A percentile compares a stretch with the other conserved stretches of the same genome.
phyloP scores from a whole-genome alignment of 2,888 invertebrate genomes.

The Amblyteles armatorius region DNA sequence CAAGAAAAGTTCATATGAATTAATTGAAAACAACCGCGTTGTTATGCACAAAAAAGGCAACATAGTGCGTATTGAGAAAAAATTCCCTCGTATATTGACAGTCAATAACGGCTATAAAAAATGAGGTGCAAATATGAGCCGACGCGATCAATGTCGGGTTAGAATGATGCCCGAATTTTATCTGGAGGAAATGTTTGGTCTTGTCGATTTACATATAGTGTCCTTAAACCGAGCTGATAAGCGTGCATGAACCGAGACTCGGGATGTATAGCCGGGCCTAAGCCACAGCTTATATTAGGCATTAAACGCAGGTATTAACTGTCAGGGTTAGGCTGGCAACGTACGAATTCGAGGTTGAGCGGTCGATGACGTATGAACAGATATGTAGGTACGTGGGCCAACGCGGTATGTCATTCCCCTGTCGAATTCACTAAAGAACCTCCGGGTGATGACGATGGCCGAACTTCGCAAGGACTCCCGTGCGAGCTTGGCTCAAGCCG shows the following conservation, averaged over 20 bases:
- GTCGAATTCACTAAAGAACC: slow-evolving; percentile 13
- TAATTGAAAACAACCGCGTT: background rate
- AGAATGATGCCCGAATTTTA: background rate
- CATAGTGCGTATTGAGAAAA: too few species aligned
- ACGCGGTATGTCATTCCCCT: slow-evolving; percentile 1
- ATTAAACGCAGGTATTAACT: slow-evolving; percentile 53
- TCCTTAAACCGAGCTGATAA: slow-evolving; percentile 34
- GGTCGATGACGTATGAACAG: slow-evolving; percentile 60
- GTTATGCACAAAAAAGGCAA: background rate
- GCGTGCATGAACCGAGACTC: slow-evolving; percentile 43
- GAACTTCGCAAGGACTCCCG: slow-evolving; percentile 21
- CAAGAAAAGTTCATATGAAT: background rate
- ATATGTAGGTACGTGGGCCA: background rate
- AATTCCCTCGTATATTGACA: background rate
- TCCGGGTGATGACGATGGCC: slow-evolving; percentile 1
- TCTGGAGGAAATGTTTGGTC: background rate
- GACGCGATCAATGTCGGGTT: background rate
- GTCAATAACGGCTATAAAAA: background rate
- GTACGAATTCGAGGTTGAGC: slow-evolving; percentile 64
- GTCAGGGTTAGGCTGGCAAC: slow-evolving; percentile 68
- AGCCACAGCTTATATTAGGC: slow-evolving; percentile 37
- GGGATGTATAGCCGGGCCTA: background rate
- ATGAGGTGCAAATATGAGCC: background rate
- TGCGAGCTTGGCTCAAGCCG: background rate
- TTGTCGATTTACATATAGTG: background rate